Evolutionary conservation across 2,888 invertebrate genomes (phyloP), one percentile per base, ranked within the genome.

Genomic region (Apeira syringaria): DNA sequence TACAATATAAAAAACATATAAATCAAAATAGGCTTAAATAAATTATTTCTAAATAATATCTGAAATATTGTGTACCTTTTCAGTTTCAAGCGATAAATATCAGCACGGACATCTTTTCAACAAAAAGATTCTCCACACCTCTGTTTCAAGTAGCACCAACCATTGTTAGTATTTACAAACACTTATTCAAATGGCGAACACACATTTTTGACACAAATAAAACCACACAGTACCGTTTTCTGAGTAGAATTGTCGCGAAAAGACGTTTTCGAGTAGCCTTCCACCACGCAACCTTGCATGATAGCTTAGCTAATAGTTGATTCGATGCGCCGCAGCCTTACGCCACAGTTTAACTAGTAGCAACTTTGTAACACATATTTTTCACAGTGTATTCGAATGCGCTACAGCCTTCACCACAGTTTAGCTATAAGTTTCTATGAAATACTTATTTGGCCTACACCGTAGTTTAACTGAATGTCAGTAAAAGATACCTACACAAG

Each of bases 181-280:
- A 39, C 30, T 39, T 35, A 31, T 40, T 40, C 35, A 31, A 35
- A 12, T 10, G n/a, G 15, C 15, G 6, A 20, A 6, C 26, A 17
- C 33, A 1, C 18, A 24, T 39, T 31, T 20, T 9, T 8, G 8
- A 9, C 24, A 24, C 3, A 38, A 33, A 20, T 35, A 44, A 44
- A 45, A 39, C 45, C 40, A 27, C 45, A 31, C 45, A 27, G 45
- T 27, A 40, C 35, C 31, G 39, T 31, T 38, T 36, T 40, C 26
- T 24, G 31, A 35, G 10, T 12, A 30, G 22, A 35, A 39, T 18
- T 46, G 45, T 35, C 39, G 38, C 38, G 24, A 22, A 10, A 29
- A 30, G 38, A 30, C 30, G 39, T 26, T 31, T 32, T 18, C 33
- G 13, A 34, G 17, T 15, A 34, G 8, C 15, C 32, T 37, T 12